phyloP scores from a whole-genome alignment of 2,113 vertebrate species.

The Rhea americana region DNA sequence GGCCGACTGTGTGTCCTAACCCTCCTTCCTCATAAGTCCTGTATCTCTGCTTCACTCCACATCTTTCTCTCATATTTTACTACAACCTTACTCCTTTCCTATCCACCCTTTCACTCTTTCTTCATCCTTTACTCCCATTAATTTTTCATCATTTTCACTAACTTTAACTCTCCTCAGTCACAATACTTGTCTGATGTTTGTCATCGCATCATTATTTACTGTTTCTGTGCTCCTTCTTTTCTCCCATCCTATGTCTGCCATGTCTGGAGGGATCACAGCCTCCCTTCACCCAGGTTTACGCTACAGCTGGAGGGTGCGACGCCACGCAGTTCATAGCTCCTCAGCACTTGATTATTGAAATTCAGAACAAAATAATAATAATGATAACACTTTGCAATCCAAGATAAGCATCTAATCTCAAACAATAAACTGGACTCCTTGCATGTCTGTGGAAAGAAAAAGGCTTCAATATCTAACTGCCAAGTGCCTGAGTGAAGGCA shows the following conservation, averaged over 20 bases:
- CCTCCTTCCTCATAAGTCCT: background rate
- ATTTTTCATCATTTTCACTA: background rate
- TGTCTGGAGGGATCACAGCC: background rate
- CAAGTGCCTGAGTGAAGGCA: conserved; percentile 4
- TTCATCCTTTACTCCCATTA: background rate
- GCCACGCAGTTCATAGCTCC: background rate
- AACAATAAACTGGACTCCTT: background rate
- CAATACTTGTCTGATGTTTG: background rate
- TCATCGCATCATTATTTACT: background rate
- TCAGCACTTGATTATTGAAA: background rate
- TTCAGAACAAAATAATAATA: background rate
- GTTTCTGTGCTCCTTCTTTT: background rate
- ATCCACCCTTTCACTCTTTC: background rate
- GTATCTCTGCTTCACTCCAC: background rate
- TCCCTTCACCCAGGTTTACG: background rate
- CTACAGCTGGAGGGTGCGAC: background rate
- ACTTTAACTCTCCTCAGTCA: background rate
- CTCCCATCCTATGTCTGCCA: background rate
- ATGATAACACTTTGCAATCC: background rate
- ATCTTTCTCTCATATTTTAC: background rate
- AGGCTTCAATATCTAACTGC: background rate
- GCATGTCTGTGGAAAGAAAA: background rate
- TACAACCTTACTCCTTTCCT: background rate
- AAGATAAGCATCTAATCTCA: background rate
- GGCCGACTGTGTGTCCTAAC: background rate